Base-by-base conservation (phyloP, 2,797 vertebrate genomes). In the Scolopax rusticola region DNA sequence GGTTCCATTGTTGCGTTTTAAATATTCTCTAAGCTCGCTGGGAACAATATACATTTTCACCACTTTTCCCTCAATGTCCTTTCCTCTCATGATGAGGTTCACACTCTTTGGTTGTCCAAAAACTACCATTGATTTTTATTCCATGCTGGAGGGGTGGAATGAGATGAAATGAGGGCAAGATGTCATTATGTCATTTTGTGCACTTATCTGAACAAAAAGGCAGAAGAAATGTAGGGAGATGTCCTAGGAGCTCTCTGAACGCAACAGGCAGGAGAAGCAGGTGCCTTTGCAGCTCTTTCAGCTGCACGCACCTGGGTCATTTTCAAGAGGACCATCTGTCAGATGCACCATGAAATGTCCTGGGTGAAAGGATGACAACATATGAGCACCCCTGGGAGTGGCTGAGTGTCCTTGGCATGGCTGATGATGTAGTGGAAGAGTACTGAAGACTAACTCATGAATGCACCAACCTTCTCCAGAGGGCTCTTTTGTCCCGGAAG, bases 1-100 rank as follows among this genome's bases (percentile, higher is more conserved):
- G 54, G 71, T 96, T 96, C 89, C 73, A 69, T 84, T 87, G 90
- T 25, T 91, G 59, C 3, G 1, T 71, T 94, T 85, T 65, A 94
- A 86, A 65, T 73, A 57, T 60, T 90, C 67, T 88, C 76, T 53
- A 30, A 61, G 80, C 61, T 90, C 8, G 0, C 47, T 78, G 87
- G 50, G 77, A 94, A 73, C 61, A 75, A 41, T 57, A 74, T 8
- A 40, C 45, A 32, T 93, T 92, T 93, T 68, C 79, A 81, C 54
- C 0, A 0, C 32, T 57, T 78, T 50, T 74, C 71, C 65, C 71
- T 76, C 30, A 47, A 84, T 2, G 1, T 56, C 64, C 40, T 87
- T 27, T 81, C n/a, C 32, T 82, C 25, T 79, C 10, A 0, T 54
- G 65, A 92, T 81, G 61, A 84, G 53, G 63, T 83, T 93, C 71